A percentile compares a stretch with the other conserved stretches of the same genome.
Conservation (phyloP, 2,113 vertebrate species). For the Phrynosoma platyrhinos region DNA sequence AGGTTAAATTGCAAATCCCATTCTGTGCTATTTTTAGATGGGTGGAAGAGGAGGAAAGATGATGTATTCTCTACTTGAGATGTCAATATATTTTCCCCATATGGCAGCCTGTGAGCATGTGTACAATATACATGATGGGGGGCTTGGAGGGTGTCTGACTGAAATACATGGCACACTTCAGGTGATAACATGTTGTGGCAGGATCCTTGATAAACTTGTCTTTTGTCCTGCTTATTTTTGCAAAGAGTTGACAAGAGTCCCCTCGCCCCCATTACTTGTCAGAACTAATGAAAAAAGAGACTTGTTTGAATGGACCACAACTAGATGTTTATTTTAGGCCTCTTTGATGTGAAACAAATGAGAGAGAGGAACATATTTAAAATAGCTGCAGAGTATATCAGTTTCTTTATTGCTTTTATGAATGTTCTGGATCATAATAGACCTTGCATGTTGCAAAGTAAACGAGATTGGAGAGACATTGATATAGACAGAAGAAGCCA, state of each 20-base stretch:
- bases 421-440: accelerated
- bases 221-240: conserved; percentile 31
- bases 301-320: conserved; percentile 34
- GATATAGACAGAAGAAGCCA: neutral
- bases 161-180: neutral
- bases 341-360: neutral
- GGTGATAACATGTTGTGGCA: conserved; percentile 25
- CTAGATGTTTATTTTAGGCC: conserved; percentile 37
- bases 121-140: neutral
- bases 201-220: conserved; percentile 46
- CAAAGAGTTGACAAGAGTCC: conserved; percentile 41
- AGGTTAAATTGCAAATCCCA: conserved; percentile 56
- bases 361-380: neutral
- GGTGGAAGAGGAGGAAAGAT: conserved; percentile 13
- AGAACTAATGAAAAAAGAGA: conserved; percentile 33
- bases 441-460: accelerated
- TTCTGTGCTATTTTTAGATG: conserved; percentile 58
- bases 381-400: neutral
- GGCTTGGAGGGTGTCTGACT: neutral
- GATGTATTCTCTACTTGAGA: conserved; percentile 9
- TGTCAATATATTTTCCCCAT: conserved; percentile 17
- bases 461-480: accelerated
- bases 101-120: conserved; percentile 21
- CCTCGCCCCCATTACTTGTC: conserved; percentile 17
- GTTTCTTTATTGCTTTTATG: neutral